phyloP scores from a whole-genome alignment of 2,888 invertebrate genomes.

The Arge pagana region DNA sequence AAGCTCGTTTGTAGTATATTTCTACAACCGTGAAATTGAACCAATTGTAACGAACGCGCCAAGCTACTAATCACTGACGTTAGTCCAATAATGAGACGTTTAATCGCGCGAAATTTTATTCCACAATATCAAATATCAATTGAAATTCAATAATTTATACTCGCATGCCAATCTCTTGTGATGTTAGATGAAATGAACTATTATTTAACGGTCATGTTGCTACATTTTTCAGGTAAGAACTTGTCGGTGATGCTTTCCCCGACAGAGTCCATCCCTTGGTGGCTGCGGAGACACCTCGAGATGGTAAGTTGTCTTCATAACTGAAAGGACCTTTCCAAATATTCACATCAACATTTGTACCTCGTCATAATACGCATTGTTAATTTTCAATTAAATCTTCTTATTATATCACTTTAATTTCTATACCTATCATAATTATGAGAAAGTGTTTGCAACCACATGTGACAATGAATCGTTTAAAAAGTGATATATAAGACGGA shows the following conservation, averaged over 20 bases:
- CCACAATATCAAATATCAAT: too few species aligned
- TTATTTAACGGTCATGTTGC: slow-evolving; percentile 3
- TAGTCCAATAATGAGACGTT: too few species aligned
- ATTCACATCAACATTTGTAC: slow-evolving; percentile 13
- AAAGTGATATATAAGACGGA: slow-evolving; percentile 23
- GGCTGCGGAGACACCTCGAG: slow-evolving; percentile 31
- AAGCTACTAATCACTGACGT: too few species aligned
- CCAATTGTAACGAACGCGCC: too few species aligned
- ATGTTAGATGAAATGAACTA: too few species aligned
- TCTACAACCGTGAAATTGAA: neutral
- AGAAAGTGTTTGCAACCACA: slow-evolving; percentile 29
- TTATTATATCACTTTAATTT: slow-evolving; percentile 34
- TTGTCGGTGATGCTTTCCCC: slow-evolving; percentile 19
- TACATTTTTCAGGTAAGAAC: slow-evolving; percentile 28
- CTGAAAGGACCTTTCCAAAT: slow-evolving; percentile 40
- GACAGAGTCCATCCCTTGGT: slow-evolving; percentile 18
- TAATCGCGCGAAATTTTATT: too few species aligned
- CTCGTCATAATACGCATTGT: slow-evolving; percentile 15
- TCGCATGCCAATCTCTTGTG: too few species aligned
- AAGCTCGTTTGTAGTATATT: neutral
- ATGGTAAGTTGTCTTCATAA: slow-evolving; percentile 54
- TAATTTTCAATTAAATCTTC: slow-evolving; percentile 29
- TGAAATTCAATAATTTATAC: too few species aligned
- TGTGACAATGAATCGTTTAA: slow-evolving; percentile 22
- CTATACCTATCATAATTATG: slow-evolving; percentile 27